phyloP scores from a whole-genome alignment of 2,797 vertebrate species.

The Onychomys leucogaster region DNA sequence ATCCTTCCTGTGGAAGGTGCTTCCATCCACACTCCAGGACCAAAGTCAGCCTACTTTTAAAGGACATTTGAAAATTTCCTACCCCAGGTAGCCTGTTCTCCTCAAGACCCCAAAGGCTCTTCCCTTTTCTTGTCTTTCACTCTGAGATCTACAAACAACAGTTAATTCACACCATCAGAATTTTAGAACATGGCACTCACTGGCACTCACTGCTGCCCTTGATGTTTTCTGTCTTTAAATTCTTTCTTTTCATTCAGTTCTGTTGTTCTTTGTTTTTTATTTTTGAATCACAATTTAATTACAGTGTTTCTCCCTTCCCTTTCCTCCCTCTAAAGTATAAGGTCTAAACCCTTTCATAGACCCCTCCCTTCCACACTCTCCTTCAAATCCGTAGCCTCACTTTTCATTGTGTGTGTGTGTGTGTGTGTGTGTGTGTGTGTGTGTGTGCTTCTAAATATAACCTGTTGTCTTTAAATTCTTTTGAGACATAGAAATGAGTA shows the following conservation, averaged over 20 bases:
- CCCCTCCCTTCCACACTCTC: not conserved
- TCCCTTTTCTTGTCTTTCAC: not conserved
- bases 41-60: not conserved
- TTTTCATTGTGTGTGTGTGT: not conserved
- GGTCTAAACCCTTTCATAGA: not conserved
- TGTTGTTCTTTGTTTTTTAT: not conserved
- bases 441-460: not conserved
- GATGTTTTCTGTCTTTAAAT: not conserved
- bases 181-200: not conserved
- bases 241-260: not conserved
- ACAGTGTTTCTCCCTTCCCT: not conserved
- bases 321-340: not conserved
- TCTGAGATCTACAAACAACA: not conserved
- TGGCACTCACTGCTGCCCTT: not conserved
- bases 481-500: not conserved
- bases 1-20: not conserved
- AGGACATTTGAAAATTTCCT: not conserved
- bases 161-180: not conserved
- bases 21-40: not conserved
- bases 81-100: not conserved
- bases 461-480: slow-evolving; percentile 8
- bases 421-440: not conserved
- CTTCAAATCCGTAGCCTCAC: not conserved
- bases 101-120: not conserved
- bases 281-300: not conserved